A percentile compares a stretch with the other conserved stretches of the same genome.
Evolutionary conservation across 2,888 invertebrate species (phyloP).

Genomic region (Brenthis ino): DNA sequence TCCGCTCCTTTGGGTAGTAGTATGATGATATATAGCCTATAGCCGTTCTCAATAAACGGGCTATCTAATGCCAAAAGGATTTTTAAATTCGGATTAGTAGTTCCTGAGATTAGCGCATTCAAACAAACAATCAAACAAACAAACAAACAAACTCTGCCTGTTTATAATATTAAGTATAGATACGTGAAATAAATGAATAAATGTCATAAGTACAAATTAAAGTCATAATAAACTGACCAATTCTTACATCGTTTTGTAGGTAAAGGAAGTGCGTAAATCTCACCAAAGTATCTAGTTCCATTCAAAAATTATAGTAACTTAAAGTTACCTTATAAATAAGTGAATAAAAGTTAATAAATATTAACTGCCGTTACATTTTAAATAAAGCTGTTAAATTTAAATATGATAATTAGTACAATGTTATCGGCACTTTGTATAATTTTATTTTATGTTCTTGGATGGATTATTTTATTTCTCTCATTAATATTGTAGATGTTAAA

Average conservation of each 20-base stretch:
- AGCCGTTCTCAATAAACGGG: too few species aligned
- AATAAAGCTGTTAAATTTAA: constrained; percentile 21
- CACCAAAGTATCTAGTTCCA: constrained; percentile 3
- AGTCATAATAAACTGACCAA: constrained; percentile 10
- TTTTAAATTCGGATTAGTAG: too few species aligned
- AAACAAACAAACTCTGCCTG: too few species aligned
- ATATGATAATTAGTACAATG: constrained; percentile 19
- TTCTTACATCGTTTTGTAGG: constrained; percentile 2
- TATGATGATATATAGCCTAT: too few species aligned
- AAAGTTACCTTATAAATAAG: neutral
- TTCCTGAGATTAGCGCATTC: too few species aligned
- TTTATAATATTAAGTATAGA: too few species aligned
- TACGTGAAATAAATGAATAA: neutral
- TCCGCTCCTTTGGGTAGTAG: too few species aligned
- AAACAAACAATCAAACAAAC: too few species aligned
- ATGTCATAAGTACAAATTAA: constrained; percentile 8
- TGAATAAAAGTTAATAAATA: constrained; percentile 11
- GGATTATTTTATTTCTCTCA: neutral
- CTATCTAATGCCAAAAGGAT: too few species aligned
- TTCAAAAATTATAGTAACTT: neutral
- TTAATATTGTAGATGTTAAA: too few species aligned
- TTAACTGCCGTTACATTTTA: constrained; percentile 10
- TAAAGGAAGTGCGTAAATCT: constrained; percentile 14
- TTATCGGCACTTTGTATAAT: constrained; percentile 18
- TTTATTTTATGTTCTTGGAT: constrained; percentile 10